These are phyloP conservation scores for Macropodus opercularis DNA, from an alignment of 2,797 vertebrate species.

Conservation along the genomic window DNA sequence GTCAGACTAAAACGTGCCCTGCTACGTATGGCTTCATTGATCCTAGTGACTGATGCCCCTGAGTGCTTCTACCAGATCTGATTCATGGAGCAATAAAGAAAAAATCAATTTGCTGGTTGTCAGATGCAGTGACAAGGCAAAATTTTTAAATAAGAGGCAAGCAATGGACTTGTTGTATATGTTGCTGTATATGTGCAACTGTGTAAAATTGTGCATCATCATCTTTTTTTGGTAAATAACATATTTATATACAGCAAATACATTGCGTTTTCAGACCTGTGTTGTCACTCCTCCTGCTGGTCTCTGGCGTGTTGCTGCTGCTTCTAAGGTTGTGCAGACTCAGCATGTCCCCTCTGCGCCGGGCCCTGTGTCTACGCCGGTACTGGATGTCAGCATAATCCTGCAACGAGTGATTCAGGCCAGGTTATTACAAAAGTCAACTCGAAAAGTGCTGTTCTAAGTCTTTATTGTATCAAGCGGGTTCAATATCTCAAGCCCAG, in stretches of 20 bases:
- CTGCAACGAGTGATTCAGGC: conserved; percentile 76
- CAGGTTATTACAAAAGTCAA: conserved; percentile 8
- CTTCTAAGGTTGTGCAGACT: conserved; percentile 88
- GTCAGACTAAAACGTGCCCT: not conserved
- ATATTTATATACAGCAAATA: not conserved
- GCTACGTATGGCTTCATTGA: conserved; percentile 18
- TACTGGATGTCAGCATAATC: conserved; percentile 99
- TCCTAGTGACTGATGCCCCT: conserved; percentile 28
- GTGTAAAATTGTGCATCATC: not conserved
- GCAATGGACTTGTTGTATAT: conserved; percentile 5
- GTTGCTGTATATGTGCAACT: too few species aligned
- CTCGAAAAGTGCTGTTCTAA: not conserved
- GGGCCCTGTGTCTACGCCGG: conserved; percentile 93
- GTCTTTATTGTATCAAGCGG: not conserved
- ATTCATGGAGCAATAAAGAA: conserved; percentile 54
- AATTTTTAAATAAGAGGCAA: conserved; percentile 33
- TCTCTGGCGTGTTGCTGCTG: conserved; percentile 89
- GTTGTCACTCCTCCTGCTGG: conserved; percentile 87
- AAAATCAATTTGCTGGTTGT: conserved; percentile 55
- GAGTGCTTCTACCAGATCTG: conserved; percentile 20
- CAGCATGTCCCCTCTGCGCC: conserved; percentile 90
- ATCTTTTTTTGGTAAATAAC: not conserved
- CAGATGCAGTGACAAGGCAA: conserved; percentile 22
- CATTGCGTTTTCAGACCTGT: conserved; percentile 77
- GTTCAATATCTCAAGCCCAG: conserved; percentile 7